Evolutionary conservation across 2,888 invertebrate genomes (phyloP).

Genomic region (Andrena bicolor): DNA sequence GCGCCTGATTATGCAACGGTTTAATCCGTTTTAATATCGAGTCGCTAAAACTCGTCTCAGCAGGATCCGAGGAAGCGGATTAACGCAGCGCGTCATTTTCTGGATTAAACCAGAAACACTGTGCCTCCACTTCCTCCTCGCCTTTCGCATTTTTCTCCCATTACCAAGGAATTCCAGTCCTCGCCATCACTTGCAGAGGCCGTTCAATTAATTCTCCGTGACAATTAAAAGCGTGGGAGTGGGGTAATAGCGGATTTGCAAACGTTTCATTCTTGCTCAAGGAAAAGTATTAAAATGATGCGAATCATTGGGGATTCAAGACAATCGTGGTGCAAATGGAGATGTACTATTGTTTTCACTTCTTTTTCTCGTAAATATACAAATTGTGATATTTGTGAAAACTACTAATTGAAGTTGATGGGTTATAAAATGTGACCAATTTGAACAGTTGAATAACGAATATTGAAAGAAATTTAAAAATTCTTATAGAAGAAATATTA

Average conservation of each 20-base stretch:
- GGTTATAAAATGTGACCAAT: no score
- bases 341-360: no score
- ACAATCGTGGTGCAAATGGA: not conserved
- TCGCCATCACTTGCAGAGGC: constrained; percentile 1
- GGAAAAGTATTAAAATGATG: not conserved
- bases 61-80: constrained; percentile 24
- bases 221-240: constrained; percentile 7
- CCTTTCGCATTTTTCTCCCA: constrained; percentile 5
- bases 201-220: constrained; percentile 14
- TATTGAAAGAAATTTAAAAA: no score
- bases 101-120: constrained; percentile 31
- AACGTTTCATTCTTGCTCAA: not conserved
- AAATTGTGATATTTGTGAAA: no score
- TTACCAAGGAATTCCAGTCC: constrained; percentile 14
- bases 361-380: no score
- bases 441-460: no score
- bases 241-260: not conserved
- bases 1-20: not conserved
- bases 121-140: not conserved
- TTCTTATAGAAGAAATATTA: no score
- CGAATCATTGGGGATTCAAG: not conserved
- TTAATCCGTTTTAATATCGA: constrained; percentile 26
- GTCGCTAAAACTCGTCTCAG: not conserved
- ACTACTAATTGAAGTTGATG: no score
- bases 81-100: constrained; percentile 17